Evolutionary conservation across 1,140 invertebrate species (phyloP).

Genomic region (Diplogasteroides magnus): DNA sequence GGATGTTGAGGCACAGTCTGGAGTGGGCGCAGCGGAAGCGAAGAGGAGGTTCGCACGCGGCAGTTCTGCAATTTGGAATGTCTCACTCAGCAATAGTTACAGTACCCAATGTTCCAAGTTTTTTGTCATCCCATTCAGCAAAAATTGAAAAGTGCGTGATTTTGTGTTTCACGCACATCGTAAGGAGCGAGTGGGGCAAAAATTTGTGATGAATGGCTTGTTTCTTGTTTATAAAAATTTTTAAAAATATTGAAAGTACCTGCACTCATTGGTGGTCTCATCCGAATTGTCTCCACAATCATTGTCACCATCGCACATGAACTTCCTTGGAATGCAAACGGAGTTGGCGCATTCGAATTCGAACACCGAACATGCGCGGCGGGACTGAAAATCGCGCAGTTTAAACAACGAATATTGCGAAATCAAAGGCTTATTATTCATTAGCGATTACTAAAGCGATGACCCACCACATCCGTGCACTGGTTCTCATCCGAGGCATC

Average conservation of each 20-base stretch:
- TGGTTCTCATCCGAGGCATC: conserved; percentile 51
- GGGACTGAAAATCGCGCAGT: conserved; percentile 22
- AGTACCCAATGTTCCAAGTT: no score
- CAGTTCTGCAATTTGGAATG: conserved; percentile 18
- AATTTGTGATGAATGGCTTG: no score
- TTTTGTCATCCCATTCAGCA: no score
- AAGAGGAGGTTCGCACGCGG: conserved; percentile 49
- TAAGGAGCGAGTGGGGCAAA: no score
- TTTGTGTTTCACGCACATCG: no score
- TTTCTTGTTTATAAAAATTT: no score
- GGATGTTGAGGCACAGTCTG: conserved; percentile 47
- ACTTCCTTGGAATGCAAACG: conserved; percentile 50
- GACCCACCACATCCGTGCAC: conserved; percentile 34
- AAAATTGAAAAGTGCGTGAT: no score
- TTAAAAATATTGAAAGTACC: no score
- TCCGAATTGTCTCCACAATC: conserved; percentile 54
- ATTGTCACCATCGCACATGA: conserved; percentile 48
- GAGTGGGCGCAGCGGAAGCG: conserved; percentile 53
- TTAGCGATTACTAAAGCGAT: background rate
- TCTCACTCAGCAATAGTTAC: no score
- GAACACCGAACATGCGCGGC: conserved; percentile 40
- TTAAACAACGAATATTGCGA: no score
- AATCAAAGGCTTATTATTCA: background rate
- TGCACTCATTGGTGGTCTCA: conserved; percentile 48
- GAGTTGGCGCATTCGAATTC: conserved; percentile 52